These are phyloP conservation scores for Drepana falcataria DNA, from an alignment of 2,888 invertebrate species.

Conservation along the genomic window DNA sequence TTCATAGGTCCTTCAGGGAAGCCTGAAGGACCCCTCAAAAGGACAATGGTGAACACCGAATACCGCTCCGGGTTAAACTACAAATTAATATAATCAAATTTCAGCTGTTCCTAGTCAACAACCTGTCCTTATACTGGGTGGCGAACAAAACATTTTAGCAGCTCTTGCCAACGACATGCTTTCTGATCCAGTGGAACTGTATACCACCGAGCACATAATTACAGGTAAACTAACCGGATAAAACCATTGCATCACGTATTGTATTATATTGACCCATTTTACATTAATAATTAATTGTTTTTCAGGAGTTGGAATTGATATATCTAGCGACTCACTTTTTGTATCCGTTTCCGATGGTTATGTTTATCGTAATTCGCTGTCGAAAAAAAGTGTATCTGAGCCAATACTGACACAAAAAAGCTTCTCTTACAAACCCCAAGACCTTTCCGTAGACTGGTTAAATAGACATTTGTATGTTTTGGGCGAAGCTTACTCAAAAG, in stretches of 20 bases:
- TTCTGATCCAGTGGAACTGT: slow-evolving; percentile 82
- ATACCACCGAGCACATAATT: slow-evolving; percentile 74
- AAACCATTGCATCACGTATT: background rate
- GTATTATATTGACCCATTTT: background rate
- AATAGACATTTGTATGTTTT: slow-evolving; percentile 90
- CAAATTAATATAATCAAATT: slow-evolving; percentile 16
- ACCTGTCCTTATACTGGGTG: slow-evolving; percentile 83
- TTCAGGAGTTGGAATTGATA: slow-evolving; percentile 87
- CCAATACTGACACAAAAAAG: slow-evolving; percentile 78
- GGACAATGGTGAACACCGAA: too few relatives aligned
- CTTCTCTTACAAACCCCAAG: slow-evolving; percentile 82
- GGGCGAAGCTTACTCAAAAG: slow-evolving; percentile 81
- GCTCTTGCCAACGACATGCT: slow-evolving; percentile 82
- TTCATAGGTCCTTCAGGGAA: too few relatives aligned
- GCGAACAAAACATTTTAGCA: slow-evolving; percentile 82
- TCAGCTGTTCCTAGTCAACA: slow-evolving; percentile 83
- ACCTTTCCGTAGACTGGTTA: slow-evolving; percentile 92
- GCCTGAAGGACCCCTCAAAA: too few relatives aligned
- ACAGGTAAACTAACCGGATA: slow-evolving; percentile 43
- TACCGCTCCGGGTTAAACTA: too few relatives aligned
- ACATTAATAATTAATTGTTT: slow-evolving; percentile 11
- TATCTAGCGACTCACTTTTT: slow-evolving; percentile 85
- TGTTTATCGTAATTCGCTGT: slow-evolving; percentile 77
- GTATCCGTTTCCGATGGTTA: slow-evolving; percentile 86
- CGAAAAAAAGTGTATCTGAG: slow-evolving; percentile 57